Evolutionary conservation across 2,797 vertebrate species (phyloP), one percentile per base, ranked within the genome.

Genomic region (Trichosurus vulpecula): DNA sequence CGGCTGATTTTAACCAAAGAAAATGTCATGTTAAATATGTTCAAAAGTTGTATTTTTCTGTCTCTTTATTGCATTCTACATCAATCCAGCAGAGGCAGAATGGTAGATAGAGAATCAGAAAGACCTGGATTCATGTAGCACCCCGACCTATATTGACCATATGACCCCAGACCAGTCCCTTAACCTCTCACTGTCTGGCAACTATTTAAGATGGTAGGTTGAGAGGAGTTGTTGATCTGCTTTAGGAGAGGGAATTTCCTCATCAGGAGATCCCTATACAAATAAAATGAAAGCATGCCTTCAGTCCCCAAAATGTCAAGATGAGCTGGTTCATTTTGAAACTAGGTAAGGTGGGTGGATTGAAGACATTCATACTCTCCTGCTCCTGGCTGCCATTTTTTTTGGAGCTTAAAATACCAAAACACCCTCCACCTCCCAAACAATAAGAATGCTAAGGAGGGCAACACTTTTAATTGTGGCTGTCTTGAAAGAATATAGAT

Each of bases 1-100:
- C 92, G 25, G 47, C 52, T 94, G 95, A 58, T 92, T 97, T 97
- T 97, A 95, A 95, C 95, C 92, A 89, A 94, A 97, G 96, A 91
- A 92, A 91, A 96, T 94, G 95, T 90, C 96, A 57, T 92, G 93
- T 97, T 95, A 97, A 95, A 95, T 97, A 96, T 97, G 95, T 66
- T 54, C 35, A 90, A 92, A 91, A 89, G 55, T 92, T 94, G 58
- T 90, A 74, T 94, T 96, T 95, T 93, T 94, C 19, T 93, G 87
- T 97, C 94, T 95, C 91, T 93, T 94, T 96, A 95, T 87, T 87
- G 31, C 81, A 96, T 92, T 54, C 94, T 93, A 94, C 31, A 35
- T 90, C 56, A 95, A 97, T 94, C 91, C 56, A 93, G 81, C 16
- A 81, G 66, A 81, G 19, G 19, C n/a, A 41, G 0, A 22, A 6